Evolutionary conservation across 2,888 invertebrate genomes (phyloP).

Genomic region (Nemoura dubitans): DNA sequence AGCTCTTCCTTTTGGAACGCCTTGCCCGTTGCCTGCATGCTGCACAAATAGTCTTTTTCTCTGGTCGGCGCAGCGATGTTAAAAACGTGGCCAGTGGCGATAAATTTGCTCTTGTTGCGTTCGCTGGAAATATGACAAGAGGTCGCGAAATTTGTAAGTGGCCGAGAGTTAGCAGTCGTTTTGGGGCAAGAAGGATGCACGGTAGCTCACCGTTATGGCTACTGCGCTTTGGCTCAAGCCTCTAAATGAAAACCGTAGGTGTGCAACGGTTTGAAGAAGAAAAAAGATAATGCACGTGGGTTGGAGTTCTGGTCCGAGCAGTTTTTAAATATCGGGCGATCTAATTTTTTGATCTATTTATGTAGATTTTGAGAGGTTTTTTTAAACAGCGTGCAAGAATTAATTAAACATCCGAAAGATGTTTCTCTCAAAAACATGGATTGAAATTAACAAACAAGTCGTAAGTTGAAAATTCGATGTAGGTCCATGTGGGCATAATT

Average conservation of each 20-base stretch:
- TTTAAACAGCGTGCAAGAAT: not conserved
- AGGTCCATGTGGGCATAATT: not conserved
- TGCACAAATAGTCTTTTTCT: not conserved
- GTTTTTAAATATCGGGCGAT: not conserved
- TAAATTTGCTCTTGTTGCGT: not conserved
- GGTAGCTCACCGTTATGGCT: not conserved
- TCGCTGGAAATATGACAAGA: not conserved
- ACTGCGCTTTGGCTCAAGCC: not conserved
- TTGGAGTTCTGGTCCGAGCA: not conserved
- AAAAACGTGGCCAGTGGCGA: not conserved
- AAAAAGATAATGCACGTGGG: not conserved
- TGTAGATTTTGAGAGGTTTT: not conserved
- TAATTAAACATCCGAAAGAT: not conserved
- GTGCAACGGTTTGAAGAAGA: not conserved
- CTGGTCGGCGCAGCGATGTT: not conserved
- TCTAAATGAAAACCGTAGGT: not conserved
- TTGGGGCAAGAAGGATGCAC: not conserved
- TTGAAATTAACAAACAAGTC: not conserved
- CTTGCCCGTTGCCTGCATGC: not conserved
- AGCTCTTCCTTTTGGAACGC: not conserved
- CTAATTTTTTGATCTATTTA: not conserved
- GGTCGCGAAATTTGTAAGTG: not conserved
- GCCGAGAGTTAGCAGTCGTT: not conserved
- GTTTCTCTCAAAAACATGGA: not conserved
- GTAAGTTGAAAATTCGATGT: not conserved